Percentiles rank a stretch among this genome's conserved stretches.
Evolutionary conservation across 2,113 vertebrate species (phyloP).

Genomic region (Paedocypris sp.): DNA sequence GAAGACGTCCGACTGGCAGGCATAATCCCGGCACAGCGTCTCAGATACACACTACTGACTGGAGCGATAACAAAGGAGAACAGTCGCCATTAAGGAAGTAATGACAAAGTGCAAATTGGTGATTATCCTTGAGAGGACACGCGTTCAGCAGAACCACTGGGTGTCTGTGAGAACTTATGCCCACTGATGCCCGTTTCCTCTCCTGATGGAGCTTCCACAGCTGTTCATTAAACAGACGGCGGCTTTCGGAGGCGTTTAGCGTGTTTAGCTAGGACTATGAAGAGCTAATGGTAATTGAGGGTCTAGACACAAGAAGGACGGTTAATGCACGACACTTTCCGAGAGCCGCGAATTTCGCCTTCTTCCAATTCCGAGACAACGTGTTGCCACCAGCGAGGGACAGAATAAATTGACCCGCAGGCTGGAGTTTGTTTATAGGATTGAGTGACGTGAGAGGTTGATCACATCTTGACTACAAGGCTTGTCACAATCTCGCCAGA

Average conservation of each 20-base stretch:
- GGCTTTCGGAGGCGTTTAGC: constrained; percentile 27
- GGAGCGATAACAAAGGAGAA: constrained; percentile 15
- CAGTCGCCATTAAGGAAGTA: not conserved
- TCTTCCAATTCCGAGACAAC: constrained; percentile 1
- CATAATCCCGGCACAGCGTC: constrained; percentile 1
- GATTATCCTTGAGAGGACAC: constrained; percentile 22
- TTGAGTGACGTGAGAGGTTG: not conserved
- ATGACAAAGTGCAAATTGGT: not conserved
- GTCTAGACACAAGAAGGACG: constrained; percentile 31
- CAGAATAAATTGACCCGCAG: not conserved
- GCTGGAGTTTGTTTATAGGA: not conserved
- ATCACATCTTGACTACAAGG: not conserved
- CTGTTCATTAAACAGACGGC: constrained; percentile 40
- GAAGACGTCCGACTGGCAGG: not conserved
- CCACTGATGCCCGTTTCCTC: not conserved
- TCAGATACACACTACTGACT: constrained; percentile 11
- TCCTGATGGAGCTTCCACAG: constrained; percentile 23
- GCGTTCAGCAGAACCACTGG: constrained; percentile 22
- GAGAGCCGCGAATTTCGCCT: constrained; percentile 22
- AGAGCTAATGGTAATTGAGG: constrained; percentile 36
- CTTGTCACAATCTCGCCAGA: not conserved
- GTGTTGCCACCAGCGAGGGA: not conserved
- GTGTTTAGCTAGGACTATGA: constrained; percentile 21
- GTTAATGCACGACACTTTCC: constrained; percentile 24
- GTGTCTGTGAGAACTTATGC: constrained; percentile 12